A percentile compares a stretch with the other conserved stretches of the same genome.
Conservation (phyloP, 2,888 invertebrate genomes). For the Ormyrus pomaceus region DNA sequence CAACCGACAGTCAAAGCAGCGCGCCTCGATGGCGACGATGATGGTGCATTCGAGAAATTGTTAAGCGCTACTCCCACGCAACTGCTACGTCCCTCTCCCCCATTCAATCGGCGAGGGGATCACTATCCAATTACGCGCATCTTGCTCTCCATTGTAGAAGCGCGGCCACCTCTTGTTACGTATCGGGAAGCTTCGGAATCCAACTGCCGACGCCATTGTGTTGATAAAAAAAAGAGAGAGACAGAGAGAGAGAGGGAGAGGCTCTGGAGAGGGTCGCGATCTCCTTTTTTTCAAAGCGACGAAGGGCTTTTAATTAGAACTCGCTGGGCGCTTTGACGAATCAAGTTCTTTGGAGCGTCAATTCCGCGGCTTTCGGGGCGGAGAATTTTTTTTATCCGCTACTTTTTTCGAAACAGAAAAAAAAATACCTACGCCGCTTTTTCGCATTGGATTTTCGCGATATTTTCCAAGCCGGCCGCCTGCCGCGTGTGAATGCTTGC, state of each 20-base stretch:
- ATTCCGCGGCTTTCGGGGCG: no score
- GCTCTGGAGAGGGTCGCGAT: not conserved
- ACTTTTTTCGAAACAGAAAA: no score
- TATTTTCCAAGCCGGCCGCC: no score
- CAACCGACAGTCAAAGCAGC: no score
- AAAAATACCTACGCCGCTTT: no score
- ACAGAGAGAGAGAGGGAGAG: not conserved
- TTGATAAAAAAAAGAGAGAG: conserved; percentile 16
- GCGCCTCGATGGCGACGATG: conserved; percentile 5
- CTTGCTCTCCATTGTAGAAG: not conserved
- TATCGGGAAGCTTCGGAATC: conserved; percentile 12
- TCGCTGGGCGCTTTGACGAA: not conserved
- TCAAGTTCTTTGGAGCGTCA: no score
- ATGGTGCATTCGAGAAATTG: conserved; percentile 41
- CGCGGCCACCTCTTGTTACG: no score
- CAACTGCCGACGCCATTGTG: not conserved
- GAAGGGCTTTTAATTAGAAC: conserved; percentile 21
- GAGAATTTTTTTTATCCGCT: no score
- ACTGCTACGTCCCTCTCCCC: not conserved
- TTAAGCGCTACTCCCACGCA: conserved; percentile 5
- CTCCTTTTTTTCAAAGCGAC: not conserved
- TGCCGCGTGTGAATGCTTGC: no score
- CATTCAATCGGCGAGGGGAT: conserved; percentile 42
- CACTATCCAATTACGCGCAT: conserved; percentile 45
- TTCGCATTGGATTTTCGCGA: no score